Conservation (phyloP, 1,140 invertebrate species). For the Caenorhabditis remanei region DNA sequence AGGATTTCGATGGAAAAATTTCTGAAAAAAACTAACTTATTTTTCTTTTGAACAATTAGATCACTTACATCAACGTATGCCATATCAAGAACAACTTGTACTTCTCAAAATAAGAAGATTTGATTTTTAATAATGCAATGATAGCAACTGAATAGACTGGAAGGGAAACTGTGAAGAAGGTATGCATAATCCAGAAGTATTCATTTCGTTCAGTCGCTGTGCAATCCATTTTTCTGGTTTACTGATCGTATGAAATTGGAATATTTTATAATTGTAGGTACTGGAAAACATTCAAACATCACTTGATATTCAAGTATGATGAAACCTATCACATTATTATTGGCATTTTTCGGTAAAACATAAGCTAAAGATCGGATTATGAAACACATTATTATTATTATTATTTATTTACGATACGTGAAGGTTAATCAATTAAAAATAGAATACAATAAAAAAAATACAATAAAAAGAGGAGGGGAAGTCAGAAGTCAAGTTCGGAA, state of each 20-base stretch:
- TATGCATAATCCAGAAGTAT: not conserved
- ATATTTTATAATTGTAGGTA: not conserved
- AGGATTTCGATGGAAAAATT: not conserved
- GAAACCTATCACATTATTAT: no score
- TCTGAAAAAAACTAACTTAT: not conserved
- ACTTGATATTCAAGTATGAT: no score
- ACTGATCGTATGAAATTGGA: not conserved
- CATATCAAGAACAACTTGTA: not conserved
- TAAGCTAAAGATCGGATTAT: no score
- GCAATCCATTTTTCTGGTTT: not conserved
- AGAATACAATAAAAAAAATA: no score
- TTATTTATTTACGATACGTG: no score
- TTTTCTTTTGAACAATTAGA: not conserved
- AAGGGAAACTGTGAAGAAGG: not conserved
- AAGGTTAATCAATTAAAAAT: no score
- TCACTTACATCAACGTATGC: not conserved
- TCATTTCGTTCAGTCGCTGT: not conserved
- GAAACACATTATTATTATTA: no score
- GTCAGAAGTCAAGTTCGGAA: no score
- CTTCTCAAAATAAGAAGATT: not conserved
- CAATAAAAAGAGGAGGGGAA: no score
- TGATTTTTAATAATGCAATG: not conserved
- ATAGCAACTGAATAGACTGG: not conserved
- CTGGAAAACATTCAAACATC: no score
- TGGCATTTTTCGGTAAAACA: no score